phyloP scores from a whole-genome alignment of 1,140 invertebrate genomes.

The Cherax destructor region DNA sequence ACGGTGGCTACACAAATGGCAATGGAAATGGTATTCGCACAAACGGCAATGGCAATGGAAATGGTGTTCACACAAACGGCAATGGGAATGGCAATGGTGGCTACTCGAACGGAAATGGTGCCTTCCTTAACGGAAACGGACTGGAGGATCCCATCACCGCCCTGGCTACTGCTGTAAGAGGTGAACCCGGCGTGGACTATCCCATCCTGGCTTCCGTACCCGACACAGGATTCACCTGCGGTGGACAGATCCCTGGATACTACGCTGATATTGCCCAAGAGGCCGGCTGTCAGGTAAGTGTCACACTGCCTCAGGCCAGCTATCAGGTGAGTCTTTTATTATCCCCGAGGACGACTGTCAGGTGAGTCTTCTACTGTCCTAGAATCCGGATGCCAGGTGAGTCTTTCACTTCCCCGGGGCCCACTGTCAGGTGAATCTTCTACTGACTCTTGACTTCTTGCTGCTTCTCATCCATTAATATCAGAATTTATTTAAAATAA shows the following conservation, averaged over 20 bases:
- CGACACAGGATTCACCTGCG: background rate
- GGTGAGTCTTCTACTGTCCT: slow-evolving; percentile 1
- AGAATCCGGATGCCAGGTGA: slow-evolving; percentile 23
- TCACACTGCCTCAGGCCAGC: background rate
- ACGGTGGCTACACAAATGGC: background rate
- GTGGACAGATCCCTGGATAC: slow-evolving; percentile 27
- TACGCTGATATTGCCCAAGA: slow-evolving; percentile 36
- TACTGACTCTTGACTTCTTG: background rate
- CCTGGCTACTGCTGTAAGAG: slow-evolving; percentile 7
- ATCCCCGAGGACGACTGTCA: background rate
- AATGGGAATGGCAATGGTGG: slow-evolving; percentile 10
- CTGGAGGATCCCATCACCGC: slow-evolving; percentile 17
- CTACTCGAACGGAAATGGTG: slow-evolving; percentile 7
- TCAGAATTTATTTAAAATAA: too few species aligned
- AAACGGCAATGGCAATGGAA: background rate
- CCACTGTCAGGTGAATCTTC: slow-evolving; percentile 12
- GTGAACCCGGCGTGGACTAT: slow-evolving; percentile 32
- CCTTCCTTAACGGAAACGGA: background rate
- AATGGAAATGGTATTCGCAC: slow-evolving; percentile 10
- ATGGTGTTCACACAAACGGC: background rate
- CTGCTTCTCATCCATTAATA: too few species aligned
- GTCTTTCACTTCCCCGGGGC: background rate
- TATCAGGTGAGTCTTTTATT: slow-evolving; percentile 7
- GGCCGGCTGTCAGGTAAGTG: slow-evolving; percentile 22
- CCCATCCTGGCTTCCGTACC: slow-evolving; percentile 18